Conservation (phyloP, 2,113 vertebrate species). For the Leptosomus discolor region DNA sequence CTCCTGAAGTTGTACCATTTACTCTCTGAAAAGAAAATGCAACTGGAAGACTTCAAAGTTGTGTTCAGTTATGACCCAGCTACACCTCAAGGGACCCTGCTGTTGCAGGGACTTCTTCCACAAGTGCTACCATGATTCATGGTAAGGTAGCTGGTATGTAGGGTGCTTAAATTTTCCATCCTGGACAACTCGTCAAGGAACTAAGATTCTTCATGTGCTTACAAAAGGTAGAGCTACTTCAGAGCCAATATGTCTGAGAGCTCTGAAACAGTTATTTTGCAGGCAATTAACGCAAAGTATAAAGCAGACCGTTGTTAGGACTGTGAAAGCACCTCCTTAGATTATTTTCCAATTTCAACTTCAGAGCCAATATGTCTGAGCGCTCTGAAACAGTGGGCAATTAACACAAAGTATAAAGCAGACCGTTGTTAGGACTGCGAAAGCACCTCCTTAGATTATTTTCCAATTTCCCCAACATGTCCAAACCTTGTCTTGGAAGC, state of each 20-base stretch:
- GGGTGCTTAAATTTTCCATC: neutral
- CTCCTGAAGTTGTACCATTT: neutral
- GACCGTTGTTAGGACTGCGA: fast-evolving
- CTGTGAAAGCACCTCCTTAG: neutral
- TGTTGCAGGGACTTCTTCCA: neutral
- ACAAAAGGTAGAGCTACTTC: neutral
- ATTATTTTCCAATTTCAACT: neutral
- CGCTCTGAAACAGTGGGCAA: neutral
- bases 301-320: neutral
- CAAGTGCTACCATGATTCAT: neutral
- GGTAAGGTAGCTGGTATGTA: neutral
- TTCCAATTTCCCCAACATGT: neutral
- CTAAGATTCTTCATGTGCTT: neutral
- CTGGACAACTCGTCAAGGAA: neutral
- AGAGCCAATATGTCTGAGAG: neutral
- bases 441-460: neutral
- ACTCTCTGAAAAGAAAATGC: neutral
- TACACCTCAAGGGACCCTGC: neutral
- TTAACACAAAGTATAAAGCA: neutral
- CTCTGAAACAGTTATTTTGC: neutral
- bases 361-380: neutral
- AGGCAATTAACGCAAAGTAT: neutral
- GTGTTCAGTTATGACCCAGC: neutral
- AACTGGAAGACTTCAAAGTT: neutral
- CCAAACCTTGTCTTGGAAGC: neutral